These are phyloP conservation scores for Chelon labrosus DNA, from an alignment of 2,797 vertebrate genomes.

Conservation along the genomic window DNA sequence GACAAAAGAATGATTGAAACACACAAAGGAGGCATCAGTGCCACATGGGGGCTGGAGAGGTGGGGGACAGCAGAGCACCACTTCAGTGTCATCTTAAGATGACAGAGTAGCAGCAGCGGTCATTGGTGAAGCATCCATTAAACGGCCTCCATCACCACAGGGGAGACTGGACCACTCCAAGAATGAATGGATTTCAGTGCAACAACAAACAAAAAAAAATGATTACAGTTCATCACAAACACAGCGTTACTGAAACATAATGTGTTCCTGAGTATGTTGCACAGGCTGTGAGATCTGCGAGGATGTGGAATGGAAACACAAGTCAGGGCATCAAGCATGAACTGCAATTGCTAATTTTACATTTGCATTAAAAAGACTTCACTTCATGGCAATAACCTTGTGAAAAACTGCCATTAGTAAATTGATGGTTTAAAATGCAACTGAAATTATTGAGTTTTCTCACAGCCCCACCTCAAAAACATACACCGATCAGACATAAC, in stretches of 20 bases:
- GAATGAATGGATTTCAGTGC: neutral
- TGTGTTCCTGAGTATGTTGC: conserved; percentile 1
- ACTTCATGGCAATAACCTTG: too few species aligned
- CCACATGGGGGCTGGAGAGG: conserved; percentile 7
- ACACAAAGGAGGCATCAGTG: conserved; percentile 49
- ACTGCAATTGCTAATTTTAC: neutral
- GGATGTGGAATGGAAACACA: neutral
- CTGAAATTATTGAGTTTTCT: too few species aligned
- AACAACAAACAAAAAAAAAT: neutral
- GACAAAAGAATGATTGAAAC: conserved; percentile 25
- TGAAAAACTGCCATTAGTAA: too few species aligned
- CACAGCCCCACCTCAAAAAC: neutral
- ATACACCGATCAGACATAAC: too few species aligned
- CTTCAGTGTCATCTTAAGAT: conserved; percentile 42
- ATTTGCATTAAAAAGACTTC: neutral
- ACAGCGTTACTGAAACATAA: conserved; percentile 14
- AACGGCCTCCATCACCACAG: conserved; percentile 18
- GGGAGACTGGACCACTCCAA: neutral
- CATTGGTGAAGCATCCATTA: conserved; percentile 26
- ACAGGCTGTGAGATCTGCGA: neutral
- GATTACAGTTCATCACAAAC: conserved; percentile 1
- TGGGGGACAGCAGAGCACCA: conserved; percentile 12
- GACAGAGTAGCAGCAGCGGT: conserved; percentile 39
- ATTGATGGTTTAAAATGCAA: too few species aligned
- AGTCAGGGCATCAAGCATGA: neutral